These are phyloP conservation scores for Hofmannophila pseudospretella DNA, from an alignment of 2,888 invertebrate species.

Conservation along the genomic window DNA sequence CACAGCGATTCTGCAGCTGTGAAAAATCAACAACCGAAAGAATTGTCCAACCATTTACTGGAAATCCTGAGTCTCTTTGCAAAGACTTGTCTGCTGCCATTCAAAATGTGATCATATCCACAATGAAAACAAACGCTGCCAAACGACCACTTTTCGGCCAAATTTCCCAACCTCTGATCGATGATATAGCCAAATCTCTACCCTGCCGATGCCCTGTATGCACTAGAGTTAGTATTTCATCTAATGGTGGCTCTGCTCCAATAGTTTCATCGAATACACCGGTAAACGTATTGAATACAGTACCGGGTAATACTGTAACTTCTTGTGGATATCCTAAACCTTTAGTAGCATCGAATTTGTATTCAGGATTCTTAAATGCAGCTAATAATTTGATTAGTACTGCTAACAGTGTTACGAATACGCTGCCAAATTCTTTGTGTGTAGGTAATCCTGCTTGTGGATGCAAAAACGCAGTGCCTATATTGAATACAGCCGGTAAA, in stretches of 20 bases:
- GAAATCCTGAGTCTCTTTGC: slow-evolving; percentile 7
- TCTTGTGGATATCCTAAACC: no score
- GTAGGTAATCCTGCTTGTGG: background rate
- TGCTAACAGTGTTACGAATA: no score
- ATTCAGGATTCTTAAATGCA: no score
- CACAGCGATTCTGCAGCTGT: slow-evolving; percentile 3
- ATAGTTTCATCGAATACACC: background rate
- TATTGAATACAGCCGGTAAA: background rate
- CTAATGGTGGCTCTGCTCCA: background rate
- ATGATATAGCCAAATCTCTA: slow-evolving; percentile 10
- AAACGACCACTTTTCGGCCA: slow-evolving; percentile 17
- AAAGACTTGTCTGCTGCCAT: slow-evolving; percentile 21
- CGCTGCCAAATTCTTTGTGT: no score
- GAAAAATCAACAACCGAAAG: background rate
- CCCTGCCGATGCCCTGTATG: background rate
- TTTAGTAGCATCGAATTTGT: no score
- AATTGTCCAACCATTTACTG: background rate
- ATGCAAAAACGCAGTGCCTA: background rate
- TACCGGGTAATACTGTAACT: no score
- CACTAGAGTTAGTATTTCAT: background rate
- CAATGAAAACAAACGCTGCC: slow-evolving; percentile 15
- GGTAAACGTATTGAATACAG: background rate
- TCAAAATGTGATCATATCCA: slow-evolving; percentile 21
- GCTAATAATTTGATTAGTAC: slow-evolving; percentile 1
- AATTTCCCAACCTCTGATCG: slow-evolving; percentile 17